A percentile compares a stretch with the other conserved stretches of the same genome.
These are phyloP conservation scores for Euplagia quadripunctaria DNA, from an alignment of 2,888 invertebrate species.

Conservation along the genomic window DNA sequence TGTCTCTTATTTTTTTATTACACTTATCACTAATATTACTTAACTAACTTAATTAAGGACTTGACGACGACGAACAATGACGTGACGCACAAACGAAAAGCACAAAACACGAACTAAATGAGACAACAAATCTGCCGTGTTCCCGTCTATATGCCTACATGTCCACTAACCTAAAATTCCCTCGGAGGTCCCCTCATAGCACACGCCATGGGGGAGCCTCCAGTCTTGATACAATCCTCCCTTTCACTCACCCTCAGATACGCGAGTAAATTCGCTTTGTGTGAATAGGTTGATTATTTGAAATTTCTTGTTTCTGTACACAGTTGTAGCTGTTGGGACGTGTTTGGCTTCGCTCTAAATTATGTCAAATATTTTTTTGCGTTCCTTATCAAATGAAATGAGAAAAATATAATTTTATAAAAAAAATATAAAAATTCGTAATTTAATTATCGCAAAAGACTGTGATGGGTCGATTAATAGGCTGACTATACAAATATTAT, in stretches of 20 bases:
- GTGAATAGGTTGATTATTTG: conserved; percentile 83
- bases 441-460: neutral
- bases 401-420: neutral
- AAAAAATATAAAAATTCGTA: neutral
- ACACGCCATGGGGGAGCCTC: conserved; percentile 79
- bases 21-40: conserved; percentile 57
- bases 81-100: conserved; percentile 86
- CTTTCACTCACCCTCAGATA: conserved; percentile 84
- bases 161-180: conserved; percentile 88
- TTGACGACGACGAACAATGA: conserved; percentile 83
- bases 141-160: conserved; percentile 88
- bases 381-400: conserved; percentile 26
- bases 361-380: conserved; percentile 49
- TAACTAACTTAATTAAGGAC: conserved; percentile 67
- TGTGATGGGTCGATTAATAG: neutral
- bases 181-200: conserved; percentile 80
- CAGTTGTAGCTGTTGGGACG: conserved; percentile 57
- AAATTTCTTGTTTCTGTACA: conserved; percentile 75
- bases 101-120: conserved; percentile 87
- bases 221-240: conserved; percentile 84
- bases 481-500: neutral
- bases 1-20: conserved; percentile 36
- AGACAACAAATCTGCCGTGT: conserved; percentile 88
- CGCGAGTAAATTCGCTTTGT: conserved; percentile 82
- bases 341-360: conserved; percentile 41